Percentiles rank a stretch among this genome's conserved stretches.
phyloP scores from a whole-genome alignment of 2,888 invertebrate species.

The Monopis laevigella region DNA sequence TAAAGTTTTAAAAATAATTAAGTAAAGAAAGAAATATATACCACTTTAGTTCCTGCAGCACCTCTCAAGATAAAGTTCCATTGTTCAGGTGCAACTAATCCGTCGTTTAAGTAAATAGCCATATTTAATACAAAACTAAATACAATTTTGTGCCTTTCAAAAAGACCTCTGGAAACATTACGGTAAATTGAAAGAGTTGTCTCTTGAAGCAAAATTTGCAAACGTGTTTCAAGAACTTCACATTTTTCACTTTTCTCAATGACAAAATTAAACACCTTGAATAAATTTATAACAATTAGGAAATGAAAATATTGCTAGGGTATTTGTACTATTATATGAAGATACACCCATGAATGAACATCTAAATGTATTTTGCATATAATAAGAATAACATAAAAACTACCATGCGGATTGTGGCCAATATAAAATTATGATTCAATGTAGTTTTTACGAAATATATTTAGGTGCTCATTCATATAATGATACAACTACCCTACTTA shows the following conservation, averaged over 20 bases:
- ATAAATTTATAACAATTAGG: no score
- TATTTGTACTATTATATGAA: no score
- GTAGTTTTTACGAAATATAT: no score
- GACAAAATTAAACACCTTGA: slow-evolving; percentile 81
- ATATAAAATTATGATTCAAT: no score
- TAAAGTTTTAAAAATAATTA: no score
- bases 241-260: slow-evolving; percentile 79
- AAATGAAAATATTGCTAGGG: no score
- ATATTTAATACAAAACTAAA: slow-evolving; percentile 86
- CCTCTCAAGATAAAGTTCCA: slow-evolving; percentile 86
- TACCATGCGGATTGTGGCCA: no score
- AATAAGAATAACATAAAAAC: no score
- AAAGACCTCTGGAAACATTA: slow-evolving; percentile 89
- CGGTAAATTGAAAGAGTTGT: slow-evolving; percentile 85
- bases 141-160: slow-evolving; percentile 90
- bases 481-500: no score
- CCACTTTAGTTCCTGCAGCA: slow-evolving; percentile 66
- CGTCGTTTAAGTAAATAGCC: slow-evolving; percentile 75
- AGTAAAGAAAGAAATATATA: slow-evolving; percentile 22
- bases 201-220: slow-evolving; percentile 76
- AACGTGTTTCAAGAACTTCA: slow-evolving; percentile 71
- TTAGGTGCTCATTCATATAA: no score
- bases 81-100: slow-evolving; percentile 67
- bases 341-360: no score
- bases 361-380: no score